phyloP scores from a whole-genome alignment of 2,113 vertebrate species.

The Thunnus maccoyii region DNA sequence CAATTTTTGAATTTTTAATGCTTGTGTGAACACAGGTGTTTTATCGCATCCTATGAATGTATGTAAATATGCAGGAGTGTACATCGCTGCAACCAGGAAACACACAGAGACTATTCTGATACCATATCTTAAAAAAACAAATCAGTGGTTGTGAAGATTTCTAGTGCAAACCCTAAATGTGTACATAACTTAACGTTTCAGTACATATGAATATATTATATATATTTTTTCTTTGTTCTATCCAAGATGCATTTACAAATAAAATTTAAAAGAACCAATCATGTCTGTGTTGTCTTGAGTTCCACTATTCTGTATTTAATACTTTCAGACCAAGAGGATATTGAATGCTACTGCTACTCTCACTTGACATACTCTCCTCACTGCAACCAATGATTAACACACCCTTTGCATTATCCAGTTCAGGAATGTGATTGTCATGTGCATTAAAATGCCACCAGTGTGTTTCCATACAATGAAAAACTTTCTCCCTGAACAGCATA shows the following conservation, averaged over 20 bases:
- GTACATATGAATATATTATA: constrained; percentile 83
- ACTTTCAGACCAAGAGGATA: background rate
- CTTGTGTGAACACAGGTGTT: constrained; percentile 89
- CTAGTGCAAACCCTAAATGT: constrained; percentile 73
- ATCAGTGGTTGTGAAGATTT: constrained; percentile 79
- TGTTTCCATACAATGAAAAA: no score
- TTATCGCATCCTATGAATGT: constrained; percentile 97
- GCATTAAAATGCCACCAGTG: no score
- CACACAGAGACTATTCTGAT: constrained; percentile 87
- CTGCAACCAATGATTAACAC: no score
- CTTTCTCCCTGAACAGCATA: no score
- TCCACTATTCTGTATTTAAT: background rate
- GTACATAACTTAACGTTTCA: constrained; percentile 80
- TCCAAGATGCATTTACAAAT: constrained; percentile 97
- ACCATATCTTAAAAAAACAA: constrained; percentile 83
- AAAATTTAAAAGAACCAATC: constrained; percentile 88
- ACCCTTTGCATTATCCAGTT: no score
- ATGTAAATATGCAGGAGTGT: constrained; percentile 92
- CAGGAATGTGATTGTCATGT: no score
- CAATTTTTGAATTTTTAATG: constrained; percentile 89
- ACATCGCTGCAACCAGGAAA: constrained; percentile 88
- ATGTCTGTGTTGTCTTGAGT: constrained; percentile 29
- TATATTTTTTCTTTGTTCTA: constrained; percentile 91
- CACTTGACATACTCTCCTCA: no score
- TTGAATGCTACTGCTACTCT: no score